Conservation (phyloP, 92 coral and sea anemone genomes). For the Phenganax marumi region DNA sequence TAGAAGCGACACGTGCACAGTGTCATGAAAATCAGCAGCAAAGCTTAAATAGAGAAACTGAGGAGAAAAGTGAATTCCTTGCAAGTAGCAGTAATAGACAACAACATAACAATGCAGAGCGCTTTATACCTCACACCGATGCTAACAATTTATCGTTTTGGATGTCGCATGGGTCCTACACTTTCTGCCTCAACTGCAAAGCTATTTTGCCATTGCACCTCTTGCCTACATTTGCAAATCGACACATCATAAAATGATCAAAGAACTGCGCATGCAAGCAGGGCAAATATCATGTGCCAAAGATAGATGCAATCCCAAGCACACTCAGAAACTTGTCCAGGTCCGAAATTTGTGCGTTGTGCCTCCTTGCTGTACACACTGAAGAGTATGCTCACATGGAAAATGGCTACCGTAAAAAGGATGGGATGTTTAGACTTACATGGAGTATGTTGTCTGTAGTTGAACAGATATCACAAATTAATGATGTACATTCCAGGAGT, state of each 20-base stretch:
- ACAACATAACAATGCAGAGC: background rate
- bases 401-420: constrained; percentile 1
- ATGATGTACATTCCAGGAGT: background rate
- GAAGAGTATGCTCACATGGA: background rate
- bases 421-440: background rate
- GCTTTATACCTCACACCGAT: background rate
- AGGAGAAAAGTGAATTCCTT: background rate
- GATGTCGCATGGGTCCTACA: background rate
- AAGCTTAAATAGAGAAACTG: too few species aligned
- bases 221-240: background rate
- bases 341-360: background rate
- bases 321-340: background rate
- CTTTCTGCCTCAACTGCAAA: background rate
- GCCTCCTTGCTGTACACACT: background rate
- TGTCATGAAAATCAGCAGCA: too few species aligned
- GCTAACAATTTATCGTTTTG: background rate
- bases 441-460: background rate
- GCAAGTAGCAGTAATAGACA: background rate
- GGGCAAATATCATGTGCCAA: background rate
- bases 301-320: background rate
- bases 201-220: background rate
- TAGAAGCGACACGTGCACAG: too few species aligned
- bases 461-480: background rate
- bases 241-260: background rate
- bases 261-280: background rate